Evolutionary conservation across 2,888 invertebrate species (phyloP).

Genomic region (Salpingus planirostris): DNA sequence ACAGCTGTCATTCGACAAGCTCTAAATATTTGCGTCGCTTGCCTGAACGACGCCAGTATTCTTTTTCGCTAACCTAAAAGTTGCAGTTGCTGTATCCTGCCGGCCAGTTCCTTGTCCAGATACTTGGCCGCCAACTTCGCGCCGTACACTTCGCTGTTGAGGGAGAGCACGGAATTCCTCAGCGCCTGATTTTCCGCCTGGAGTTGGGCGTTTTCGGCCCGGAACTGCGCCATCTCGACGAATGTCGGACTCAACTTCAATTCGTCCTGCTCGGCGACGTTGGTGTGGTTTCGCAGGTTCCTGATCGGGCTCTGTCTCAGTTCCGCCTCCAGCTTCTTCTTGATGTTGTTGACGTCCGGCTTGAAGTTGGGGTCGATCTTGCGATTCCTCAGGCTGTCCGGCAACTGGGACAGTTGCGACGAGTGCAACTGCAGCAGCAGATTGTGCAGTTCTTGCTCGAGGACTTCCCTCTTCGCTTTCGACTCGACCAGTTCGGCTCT

Average conservation of each 20-base stretch:
- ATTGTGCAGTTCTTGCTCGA: slow-evolving; percentile 55
- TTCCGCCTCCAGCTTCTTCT: slow-evolving; percentile 41
- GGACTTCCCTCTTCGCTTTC: slow-evolving; percentile 49
- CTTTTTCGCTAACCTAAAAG: slow-evolving; percentile 60
- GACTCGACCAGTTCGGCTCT: slow-evolving; percentile 65
- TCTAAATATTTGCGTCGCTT: too few relatives aligned
- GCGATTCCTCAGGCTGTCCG: slow-evolving; percentile 34
- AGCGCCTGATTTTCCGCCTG: slow-evolving; percentile 62
- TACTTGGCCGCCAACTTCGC: slow-evolving; percentile 79
- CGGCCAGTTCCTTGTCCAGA: slow-evolving; percentile 74
- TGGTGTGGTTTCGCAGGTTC: too few relatives aligned
- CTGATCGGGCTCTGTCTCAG: slow-evolving; percentile 40
- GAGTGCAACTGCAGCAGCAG: slow-evolving; percentile 53
- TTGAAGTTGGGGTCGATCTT: slow-evolving; percentile 36
- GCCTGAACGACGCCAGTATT: too few relatives aligned
- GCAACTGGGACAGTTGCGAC: slow-evolving; percentile 48
- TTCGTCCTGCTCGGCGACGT: slow-evolving; percentile 34
- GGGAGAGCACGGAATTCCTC: slow-evolving; percentile 59
- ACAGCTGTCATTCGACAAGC: too few relatives aligned
- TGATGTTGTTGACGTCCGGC: slow-evolving; percentile 39
- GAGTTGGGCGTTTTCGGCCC: slow-evolving; percentile 51
- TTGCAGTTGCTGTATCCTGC: slow-evolving; percentile 78
- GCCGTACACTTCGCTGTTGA: slow-evolving; percentile 76
- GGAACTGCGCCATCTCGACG: slow-evolving; percentile 39
- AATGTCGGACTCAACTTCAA: slow-evolving; percentile 37